phyloP scores from a whole-genome alignment of 2,113 vertebrate species.

The Crotalus horridus region DNA sequence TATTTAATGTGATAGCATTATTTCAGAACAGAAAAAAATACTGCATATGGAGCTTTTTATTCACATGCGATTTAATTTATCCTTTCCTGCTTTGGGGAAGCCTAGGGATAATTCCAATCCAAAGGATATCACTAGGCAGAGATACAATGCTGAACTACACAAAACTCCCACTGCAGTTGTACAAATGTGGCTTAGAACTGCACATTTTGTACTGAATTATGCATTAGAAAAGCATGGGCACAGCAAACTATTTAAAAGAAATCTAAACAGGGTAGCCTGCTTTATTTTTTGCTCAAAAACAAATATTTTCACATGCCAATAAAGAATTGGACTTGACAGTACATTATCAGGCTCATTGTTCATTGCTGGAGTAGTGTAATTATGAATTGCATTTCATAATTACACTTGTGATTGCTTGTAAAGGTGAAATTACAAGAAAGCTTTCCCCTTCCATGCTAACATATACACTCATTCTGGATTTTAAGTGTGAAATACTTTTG shows the following conservation, averaged over 20 bases:
- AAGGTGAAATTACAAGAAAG: neutral
- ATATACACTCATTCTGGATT: neutral
- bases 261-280: neutral
- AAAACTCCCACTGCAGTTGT: neutral
- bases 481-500: neutral
- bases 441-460: neutral
- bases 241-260: neutral
- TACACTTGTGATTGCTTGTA: neutral
- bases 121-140: neutral
- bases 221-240: neutral
- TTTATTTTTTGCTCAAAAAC: neutral
- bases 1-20: neutral
- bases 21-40: neutral
- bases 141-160: neutral
- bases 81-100: neutral
- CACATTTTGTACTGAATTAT: neutral
- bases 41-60: neutral
- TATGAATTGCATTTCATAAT: neutral
- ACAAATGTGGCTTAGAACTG: neutral
- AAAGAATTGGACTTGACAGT: neutral
- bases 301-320: neutral
- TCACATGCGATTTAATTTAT: neutral
- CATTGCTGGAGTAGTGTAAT: neutral
- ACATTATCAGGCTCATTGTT: neutral
- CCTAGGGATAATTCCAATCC: neutral